Evolutionary conservation across 2,797 vertebrate species (phyloP).

Genomic region (Myotis findleyi): DNA sequence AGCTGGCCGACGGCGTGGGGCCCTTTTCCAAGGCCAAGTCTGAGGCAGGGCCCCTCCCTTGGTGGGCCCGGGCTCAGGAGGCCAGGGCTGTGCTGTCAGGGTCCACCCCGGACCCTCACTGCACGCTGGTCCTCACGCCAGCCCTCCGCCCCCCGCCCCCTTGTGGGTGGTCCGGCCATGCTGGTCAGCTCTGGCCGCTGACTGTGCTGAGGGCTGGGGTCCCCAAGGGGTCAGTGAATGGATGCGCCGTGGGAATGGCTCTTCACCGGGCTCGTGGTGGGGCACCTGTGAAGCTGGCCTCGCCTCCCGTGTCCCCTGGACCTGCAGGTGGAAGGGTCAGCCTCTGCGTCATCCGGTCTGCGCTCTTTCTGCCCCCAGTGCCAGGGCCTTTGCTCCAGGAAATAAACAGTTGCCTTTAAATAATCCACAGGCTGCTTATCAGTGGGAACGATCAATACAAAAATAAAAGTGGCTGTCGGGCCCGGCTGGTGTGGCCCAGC

Average conservation of each 20-base stretch:
- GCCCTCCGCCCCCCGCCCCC: neutral
- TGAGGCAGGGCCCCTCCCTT: neutral
- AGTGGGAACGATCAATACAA: neutral
- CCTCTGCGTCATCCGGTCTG: too few species aligned
- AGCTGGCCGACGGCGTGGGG: rapidly evolving
- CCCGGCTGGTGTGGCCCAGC: too few species aligned
- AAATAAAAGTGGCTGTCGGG: neutral
- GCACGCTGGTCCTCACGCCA: rapidly evolving
- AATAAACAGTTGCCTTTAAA: neutral
- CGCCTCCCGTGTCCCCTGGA: rapidly evolving
- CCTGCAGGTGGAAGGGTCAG: neutral
- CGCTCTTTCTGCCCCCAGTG: rapidly evolving
- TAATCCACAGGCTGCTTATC: neutral
- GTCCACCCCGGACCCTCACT: rapidly evolving
- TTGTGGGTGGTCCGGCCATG: neutral
- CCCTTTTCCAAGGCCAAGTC: too few species aligned
- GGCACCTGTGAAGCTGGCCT: neutral
- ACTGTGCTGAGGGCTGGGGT: neutral
- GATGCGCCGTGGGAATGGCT: rapidly evolving
- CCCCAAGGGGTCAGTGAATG: rapidly evolving
- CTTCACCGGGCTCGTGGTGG: rapidly evolving
- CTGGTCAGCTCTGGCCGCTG: too few species aligned
- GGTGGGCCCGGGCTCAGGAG: neutral
- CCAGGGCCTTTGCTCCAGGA: neutral
- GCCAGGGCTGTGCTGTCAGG: too few species aligned